Conservation (phyloP, 1,140 invertebrate species). For the Drosophila mauritiana region DNA sequence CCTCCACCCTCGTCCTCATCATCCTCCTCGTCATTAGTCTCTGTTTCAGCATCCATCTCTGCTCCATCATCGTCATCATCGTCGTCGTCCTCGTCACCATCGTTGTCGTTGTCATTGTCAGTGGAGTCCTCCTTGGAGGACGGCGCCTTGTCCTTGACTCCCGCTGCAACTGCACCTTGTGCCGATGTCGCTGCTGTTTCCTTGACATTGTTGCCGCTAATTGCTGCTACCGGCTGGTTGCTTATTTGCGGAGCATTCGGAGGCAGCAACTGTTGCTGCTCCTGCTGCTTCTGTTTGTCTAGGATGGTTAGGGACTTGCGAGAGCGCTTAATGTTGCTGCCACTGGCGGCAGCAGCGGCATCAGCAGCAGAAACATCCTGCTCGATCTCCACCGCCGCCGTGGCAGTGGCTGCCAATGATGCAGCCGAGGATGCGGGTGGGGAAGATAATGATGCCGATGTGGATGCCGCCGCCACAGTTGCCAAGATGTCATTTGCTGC, state of each 20-base stretch:
- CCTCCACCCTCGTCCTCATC: constrained; percentile 15
- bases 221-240: constrained; percentile 71
- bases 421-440: constrained; percentile 23
- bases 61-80: constrained; percentile 20
- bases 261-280: constrained; percentile 53
- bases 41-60: constrained; percentile 25
- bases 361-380: constrained; percentile 34
- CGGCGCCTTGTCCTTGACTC: constrained; percentile 43
- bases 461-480: constrained; percentile 44
- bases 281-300: constrained; percentile 36
- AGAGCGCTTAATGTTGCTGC: constrained; percentile 51
- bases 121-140: constrained; percentile 33
- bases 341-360: constrained; percentile 9
- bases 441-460: constrained; percentile 37
- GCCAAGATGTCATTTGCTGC: constrained; percentile 66
- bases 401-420: constrained; percentile 31
- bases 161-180: constrained; percentile 25
- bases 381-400: constrained; percentile 31
- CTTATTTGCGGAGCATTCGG: constrained; percentile 78
- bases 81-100: constrained; percentile 25
- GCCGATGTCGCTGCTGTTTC: constrained; percentile 27
- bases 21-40: constrained; percentile 18
- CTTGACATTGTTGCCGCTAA: constrained; percentile 58
- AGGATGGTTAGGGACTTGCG: constrained; percentile 68
- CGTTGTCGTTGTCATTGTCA: constrained; percentile 17